Conservation (phyloP, 2,888 invertebrate species). For the Sinelater perroti region DNA sequence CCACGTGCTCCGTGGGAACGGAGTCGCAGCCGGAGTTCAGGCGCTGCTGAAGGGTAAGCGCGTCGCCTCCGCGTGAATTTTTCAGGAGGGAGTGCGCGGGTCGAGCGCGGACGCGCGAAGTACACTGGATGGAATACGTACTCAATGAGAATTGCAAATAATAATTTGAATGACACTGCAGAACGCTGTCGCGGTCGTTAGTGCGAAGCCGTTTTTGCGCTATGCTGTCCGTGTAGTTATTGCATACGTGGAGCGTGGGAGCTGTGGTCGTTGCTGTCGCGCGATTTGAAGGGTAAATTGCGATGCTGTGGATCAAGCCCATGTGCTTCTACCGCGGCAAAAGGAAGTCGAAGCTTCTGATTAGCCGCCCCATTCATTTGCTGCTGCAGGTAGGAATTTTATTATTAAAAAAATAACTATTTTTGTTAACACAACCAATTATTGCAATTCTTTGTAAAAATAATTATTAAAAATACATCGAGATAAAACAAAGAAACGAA, state of each 20-base stretch:
- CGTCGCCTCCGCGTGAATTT: constrained; percentile 12
- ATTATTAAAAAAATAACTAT: too few species aligned
- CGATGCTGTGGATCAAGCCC: constrained; percentile 5
- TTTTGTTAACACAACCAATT: too few species aligned
- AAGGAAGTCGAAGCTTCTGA: neutral
- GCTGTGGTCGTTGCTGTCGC: too few species aligned
- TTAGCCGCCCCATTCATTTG: constrained; percentile 5
- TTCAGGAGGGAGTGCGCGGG: neutral
- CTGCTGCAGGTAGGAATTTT: constrained; percentile 11
- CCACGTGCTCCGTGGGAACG: too few species aligned
- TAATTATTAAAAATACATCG: too few species aligned
- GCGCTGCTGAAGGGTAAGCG: too few species aligned
- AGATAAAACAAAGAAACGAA: too few species aligned
- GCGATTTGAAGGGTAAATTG: neutral
- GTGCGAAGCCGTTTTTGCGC: constrained; percentile 4
- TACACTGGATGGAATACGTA: constrained; percentile 5
- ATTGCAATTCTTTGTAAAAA: too few species aligned
- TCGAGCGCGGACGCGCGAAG: constrained; percentile 8
- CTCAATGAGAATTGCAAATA: constrained; percentile 13
- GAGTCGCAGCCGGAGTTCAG: too few species aligned
- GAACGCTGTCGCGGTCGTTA: constrained; percentile 7
- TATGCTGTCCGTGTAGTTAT: too few species aligned
- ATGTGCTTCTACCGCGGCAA: neutral
- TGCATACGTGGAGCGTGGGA: too few species aligned
- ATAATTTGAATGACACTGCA: constrained; percentile 16